Base-by-base conservation (phyloP, 2,113 vertebrate genomes). In the Macaca mulatta region DNA sequence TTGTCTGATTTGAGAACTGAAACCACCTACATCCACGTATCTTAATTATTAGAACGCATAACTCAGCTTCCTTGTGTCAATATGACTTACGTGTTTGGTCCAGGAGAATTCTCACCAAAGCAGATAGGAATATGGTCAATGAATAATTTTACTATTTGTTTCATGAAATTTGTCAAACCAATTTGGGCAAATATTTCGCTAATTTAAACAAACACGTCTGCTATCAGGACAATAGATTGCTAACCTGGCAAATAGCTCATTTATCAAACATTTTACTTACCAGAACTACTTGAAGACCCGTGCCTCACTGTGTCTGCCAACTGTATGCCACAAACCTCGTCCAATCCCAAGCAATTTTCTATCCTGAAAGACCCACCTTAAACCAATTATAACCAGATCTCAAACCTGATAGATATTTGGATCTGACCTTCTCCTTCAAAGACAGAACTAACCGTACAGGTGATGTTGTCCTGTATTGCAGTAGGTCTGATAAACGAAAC, bases 51-150 rank as follows among this genome's bases (percentile, higher is more conserved):
- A 72, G 55, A 35, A 90, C 85, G 40, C 55, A 92, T 55, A 87
- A 89, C 25, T 74, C 38, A 96, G 38, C 59, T 50, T 32, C 50
- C 78, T 10, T 96, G 43, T 82, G 78, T 95, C 82, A 95, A 78
- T n/a, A 89, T 78, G 50, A 93, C 67, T 89, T 83, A 70, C 12
- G 6, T 80, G 55, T 90, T 94, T 90, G 20, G 77, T 89, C 59
- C 86, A 32, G 55, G 32, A 93, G 90, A 93, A 78, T 82, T 78
- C 38, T 94, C 77, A 61, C 32, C 25, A 0, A 13, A 32, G 23
- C 78, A 97, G 80, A 79, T 87, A 87, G 88, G 72, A 70, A 50
- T 57, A 70, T 43, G 78, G 55, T 55, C 50, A 84, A 94, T 79
- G 82, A 78, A 82, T 40, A 89, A 95, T 74, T 85, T 95, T 45